Percentiles rank a stretch among this genome's conserved stretches.
Conservation (phyloP, 2,113 vertebrate species). For the Pygoscelis antarcticus region DNA sequence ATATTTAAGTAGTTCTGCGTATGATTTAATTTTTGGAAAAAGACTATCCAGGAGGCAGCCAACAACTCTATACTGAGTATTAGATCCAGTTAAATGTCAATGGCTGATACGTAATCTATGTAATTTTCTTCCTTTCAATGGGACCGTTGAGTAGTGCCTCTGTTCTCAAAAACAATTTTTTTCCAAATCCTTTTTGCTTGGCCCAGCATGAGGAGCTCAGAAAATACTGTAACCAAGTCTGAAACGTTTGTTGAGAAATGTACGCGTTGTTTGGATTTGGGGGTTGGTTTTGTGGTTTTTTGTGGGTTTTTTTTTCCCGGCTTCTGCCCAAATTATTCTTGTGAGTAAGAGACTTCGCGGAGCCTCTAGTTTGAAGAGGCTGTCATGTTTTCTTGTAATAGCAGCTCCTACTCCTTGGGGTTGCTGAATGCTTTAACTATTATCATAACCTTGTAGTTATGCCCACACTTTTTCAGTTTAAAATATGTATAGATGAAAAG, state of each 20-base stretch:
- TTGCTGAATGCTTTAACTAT: neutral
- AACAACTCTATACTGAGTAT: neutral
- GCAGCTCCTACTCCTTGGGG: neutral
- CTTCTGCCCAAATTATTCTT: neutral
- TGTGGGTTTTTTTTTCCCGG: neutral
- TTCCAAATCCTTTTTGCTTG: neutral
- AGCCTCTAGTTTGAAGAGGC: neutral
- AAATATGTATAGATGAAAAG: neutral
- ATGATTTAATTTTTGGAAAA: neutral
- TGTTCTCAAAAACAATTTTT: neutral
- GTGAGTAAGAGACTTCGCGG: neutral
- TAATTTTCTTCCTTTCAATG: neutral
- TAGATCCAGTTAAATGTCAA: neutral
- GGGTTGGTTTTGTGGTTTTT: no score
- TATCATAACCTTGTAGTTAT: neutral
- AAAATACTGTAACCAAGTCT: neutral
- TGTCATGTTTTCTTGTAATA: neutral
- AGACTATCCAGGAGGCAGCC: neutral
- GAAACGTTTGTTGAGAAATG: neutral
- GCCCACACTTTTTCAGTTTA: neutral
- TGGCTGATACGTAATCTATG: neutral
- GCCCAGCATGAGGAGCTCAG: neutral
- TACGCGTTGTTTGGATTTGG: neutral
- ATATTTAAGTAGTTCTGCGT: neutral
- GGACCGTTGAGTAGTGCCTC: neutral